Percentiles rank a stretch among this genome's conserved stretches.
phyloP scores from a whole-genome alignment of 2,113 vertebrate genomes.

The Tragelaphus strepsiceros region DNA sequence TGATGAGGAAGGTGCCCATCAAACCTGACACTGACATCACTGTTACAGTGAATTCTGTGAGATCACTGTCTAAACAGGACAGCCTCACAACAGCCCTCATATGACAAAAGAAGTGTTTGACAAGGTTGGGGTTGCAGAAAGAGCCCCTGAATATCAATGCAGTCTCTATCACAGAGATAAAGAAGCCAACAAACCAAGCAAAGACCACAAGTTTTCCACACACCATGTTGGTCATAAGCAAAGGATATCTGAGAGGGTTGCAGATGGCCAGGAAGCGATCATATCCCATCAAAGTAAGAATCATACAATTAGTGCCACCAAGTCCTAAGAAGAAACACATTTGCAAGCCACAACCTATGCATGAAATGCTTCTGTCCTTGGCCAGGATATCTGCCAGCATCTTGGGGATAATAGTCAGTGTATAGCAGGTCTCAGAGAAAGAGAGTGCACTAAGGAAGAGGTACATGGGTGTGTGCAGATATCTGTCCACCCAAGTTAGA shows the following conservation, averaged over 20 bases:
- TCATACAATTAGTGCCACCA: slow-evolving; percentile 16
- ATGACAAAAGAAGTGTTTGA: slow-evolving; percentile 61
- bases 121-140: slow-evolving; percentile 36
- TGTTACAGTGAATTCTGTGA: not conserved
- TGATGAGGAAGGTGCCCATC: slow-evolving; percentile 29
- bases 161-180: not conserved
- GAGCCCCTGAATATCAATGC: not conserved
- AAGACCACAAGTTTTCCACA: slow-evolving; percentile 9
- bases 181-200: slow-evolving; percentile 23
- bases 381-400: slow-evolving; percentile 28
- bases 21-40: not conserved
- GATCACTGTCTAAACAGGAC: not conserved
- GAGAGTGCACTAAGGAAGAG: slow-evolving; percentile 45
- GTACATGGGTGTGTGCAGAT: slow-evolving; percentile 58
- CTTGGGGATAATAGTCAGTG: slow-evolving; percentile 17
- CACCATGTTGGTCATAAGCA: slow-evolving; percentile 30
- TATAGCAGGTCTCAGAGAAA: slow-evolving; percentile 57
- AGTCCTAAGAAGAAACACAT: slow-evolving; percentile 58
- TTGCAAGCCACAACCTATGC: slow-evolving; percentile 28
- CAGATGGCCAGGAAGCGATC: slow-evolving; percentile 62
- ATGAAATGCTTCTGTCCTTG: not conserved
- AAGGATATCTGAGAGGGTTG: slow-evolving; percentile 42
- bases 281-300: slow-evolving; percentile 64
- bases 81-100: slow-evolving; percentile 23
- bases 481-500: slow-evolving; percentile 52